These are phyloP conservation scores for Campopleginae sp. DNA, from an alignment of 2,888 invertebrate species.

Conservation along the genomic window DNA sequence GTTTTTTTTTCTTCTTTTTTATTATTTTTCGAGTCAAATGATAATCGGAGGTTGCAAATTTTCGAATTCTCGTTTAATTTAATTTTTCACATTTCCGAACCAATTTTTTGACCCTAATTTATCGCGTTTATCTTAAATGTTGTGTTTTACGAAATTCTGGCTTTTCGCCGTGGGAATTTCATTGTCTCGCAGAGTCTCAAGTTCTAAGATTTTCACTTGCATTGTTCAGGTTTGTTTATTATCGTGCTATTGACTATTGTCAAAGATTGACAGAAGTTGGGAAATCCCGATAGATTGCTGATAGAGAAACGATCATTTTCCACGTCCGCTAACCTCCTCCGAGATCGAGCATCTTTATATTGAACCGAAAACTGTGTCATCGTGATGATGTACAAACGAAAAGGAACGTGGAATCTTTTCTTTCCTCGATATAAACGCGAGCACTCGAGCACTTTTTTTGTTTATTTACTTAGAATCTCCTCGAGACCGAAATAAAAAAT, in stretches of 20 bases:
- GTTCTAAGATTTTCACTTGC: background rate
- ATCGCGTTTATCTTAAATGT: background rate
- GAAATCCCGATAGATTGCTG: conserved; percentile 34
- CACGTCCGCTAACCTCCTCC: background rate
- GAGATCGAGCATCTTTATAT: conserved; percentile 12
- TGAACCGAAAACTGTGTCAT: conserved; percentile 43
- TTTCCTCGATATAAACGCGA: background rate
- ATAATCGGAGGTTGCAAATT: background rate
- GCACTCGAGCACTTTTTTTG: background rate
- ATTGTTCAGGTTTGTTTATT: conserved; percentile 35
- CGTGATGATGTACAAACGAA: conserved; percentile 15
- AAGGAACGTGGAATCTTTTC: conserved; percentile 12
- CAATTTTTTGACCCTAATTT: background rate
- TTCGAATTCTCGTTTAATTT: too few relatives aligned
- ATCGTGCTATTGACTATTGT: conserved; percentile 24
- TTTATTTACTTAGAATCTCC: background rate
- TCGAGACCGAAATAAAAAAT: background rate
- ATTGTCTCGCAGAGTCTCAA: background rate
- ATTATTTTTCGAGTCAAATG: background rate
- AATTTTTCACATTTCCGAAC: background rate
- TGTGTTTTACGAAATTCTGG: background rate
- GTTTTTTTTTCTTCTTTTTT: background rate
- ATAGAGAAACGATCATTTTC: conserved; percentile 34
- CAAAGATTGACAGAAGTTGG: conserved; percentile 10
- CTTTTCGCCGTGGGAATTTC: background rate